Conservation (phyloP, 2,113 vertebrate genomes). For the Ivindomyrus marchei region DNA sequence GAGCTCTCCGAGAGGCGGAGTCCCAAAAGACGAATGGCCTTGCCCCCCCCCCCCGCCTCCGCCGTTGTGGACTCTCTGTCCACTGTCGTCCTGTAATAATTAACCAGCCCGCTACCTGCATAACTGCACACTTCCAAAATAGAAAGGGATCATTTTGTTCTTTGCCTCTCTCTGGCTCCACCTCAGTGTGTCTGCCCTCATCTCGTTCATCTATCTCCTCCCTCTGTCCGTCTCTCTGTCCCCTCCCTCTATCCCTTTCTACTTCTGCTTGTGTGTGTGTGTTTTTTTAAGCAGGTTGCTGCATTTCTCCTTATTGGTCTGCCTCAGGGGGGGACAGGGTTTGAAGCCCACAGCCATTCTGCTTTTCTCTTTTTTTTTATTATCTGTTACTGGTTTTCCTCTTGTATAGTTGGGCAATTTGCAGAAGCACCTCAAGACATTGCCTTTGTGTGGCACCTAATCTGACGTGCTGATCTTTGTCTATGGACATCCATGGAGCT, state of each 20-base stretch:
- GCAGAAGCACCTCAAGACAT: neutral
- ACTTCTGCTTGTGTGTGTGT: neutral
- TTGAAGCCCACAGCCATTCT: neutral
- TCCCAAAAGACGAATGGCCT: neutral
- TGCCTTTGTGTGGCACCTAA: neutral
- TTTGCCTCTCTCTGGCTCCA: constrained; percentile 30
- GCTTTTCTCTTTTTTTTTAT: neutral
- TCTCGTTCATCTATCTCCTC: neutral
- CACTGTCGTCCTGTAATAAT: constrained; percentile 44
- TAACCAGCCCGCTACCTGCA: constrained; percentile 46
- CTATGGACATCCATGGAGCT: neutral
- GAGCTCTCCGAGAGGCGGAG: neutral
- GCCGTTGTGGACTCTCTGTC: constrained; percentile 42
- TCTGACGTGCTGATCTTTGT: neutral
- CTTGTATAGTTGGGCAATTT: neutral
- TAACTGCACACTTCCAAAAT: constrained; percentile 47
- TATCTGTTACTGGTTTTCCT: neutral
- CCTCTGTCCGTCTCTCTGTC: neutral
- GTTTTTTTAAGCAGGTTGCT: neutral
- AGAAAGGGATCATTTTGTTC: constrained; percentile 57
- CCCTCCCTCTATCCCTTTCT: neutral
- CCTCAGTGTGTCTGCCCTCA: neutral
- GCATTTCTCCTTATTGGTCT: neutral
- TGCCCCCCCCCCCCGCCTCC: neutral
- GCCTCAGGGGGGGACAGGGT: neutral